Conservation (phyloP, 2,113 vertebrate species). For the Nesospiza acunhae region DNA sequence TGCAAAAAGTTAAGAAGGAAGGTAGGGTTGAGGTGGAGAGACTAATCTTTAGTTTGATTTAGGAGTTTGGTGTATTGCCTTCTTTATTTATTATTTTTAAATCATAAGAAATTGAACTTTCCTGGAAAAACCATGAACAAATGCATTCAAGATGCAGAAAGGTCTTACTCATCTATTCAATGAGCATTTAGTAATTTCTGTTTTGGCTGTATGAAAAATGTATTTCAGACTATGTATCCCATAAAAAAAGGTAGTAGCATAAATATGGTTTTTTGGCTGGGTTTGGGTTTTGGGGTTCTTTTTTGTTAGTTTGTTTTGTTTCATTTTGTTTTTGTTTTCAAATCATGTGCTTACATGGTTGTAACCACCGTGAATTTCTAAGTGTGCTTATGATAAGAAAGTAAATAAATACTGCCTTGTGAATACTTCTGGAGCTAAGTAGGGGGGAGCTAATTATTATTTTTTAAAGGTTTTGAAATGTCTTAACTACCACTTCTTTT, state of each 20-base stretch:
- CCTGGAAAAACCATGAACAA: background rate
- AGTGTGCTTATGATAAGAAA: background rate
- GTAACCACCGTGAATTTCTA: background rate
- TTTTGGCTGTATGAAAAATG: background rate
- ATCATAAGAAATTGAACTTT: background rate
- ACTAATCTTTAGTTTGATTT: background rate
- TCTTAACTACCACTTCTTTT: background rate
- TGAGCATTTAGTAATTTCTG: background rate
- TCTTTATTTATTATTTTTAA: background rate
- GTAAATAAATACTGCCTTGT: background rate
- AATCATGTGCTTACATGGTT: background rate
- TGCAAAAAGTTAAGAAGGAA: background rate
- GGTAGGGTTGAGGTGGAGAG: background rate
- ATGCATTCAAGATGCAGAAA: background rate
- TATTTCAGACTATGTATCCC: background rate
- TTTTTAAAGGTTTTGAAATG: background rate
- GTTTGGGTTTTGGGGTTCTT: too few relatives aligned
- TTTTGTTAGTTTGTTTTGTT: too few relatives aligned
- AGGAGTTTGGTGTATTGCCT: background rate
- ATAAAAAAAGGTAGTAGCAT: background rate
- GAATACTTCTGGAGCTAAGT: background rate
- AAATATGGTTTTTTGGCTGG: background rate
- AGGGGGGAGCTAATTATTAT: background rate
- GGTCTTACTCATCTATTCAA: background rate
- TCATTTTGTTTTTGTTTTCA: background rate